Conservation (phyloP, 2,888 invertebrate genomes). For the Ellobium chinense region DNA sequence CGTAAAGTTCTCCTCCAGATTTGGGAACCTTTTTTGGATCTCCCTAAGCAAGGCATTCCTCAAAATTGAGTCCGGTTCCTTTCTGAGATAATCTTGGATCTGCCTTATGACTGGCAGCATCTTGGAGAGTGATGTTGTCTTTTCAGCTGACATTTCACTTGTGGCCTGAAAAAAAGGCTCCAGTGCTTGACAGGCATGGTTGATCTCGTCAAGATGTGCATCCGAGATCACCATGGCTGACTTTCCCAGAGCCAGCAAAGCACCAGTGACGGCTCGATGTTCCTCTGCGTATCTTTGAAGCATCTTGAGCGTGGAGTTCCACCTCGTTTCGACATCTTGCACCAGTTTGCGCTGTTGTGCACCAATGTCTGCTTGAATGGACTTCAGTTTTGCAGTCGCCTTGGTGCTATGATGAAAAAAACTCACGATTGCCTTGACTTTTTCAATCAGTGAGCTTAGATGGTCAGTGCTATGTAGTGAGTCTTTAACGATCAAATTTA, state of each 20-base stretch:
- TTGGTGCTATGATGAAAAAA: neutral
- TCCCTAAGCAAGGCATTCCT: neutral
- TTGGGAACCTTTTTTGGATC: neutral
- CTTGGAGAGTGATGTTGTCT: neutral
- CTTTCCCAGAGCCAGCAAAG: neutral
- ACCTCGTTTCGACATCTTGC: neutral
- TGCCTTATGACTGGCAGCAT: neutral
- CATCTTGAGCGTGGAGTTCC: slow-evolving; percentile 4
- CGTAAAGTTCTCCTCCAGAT: slow-evolving; percentile 9
- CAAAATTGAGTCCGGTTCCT: neutral
- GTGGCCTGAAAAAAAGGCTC: neutral
- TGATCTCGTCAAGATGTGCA: neutral
- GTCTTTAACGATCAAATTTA: neutral
- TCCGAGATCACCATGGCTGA: neutral
- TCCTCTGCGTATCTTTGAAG: neutral
- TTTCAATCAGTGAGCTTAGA: neutral
- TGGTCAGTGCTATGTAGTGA: neutral
- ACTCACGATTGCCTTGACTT: neutral
- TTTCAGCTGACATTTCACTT: no score
- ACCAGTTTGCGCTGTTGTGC: neutral
- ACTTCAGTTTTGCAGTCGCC: neutral
- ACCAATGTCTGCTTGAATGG: neutral
- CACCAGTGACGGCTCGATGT: neutral
- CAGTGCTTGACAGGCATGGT: neutral
- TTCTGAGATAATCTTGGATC: neutral